Conservation (phyloP, 2,113 vertebrate genomes). For the Nasalis larvatus region DNA sequence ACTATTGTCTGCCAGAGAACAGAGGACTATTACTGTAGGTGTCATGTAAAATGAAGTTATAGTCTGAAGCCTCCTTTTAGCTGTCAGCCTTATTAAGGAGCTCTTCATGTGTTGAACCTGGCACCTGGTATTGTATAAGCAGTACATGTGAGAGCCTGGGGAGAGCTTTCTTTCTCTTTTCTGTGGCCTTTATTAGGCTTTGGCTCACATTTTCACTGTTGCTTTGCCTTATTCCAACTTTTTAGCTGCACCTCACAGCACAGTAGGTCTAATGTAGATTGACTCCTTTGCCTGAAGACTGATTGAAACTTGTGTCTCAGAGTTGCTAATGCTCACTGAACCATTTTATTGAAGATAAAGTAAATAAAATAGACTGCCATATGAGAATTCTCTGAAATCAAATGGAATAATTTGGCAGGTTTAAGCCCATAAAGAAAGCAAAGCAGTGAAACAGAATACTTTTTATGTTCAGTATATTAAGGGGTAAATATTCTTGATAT, state of each 20-base stretch:
- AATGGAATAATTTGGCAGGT: constrained; percentile 91
- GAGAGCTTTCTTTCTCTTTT: constrained; percentile 81
- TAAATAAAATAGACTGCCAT: constrained; percentile 97
- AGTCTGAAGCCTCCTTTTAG: constrained; percentile 84
- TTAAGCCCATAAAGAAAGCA: constrained; percentile 82
- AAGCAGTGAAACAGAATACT: constrained; percentile 80
- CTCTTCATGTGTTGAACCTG: constrained; percentile 84
- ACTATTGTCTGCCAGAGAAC: constrained; percentile 73
- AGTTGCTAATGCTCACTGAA: constrained; percentile 96
- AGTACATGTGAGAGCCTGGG: constrained; percentile 78
- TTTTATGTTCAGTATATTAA: constrained; percentile 75
- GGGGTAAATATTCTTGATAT: constrained; percentile 50
- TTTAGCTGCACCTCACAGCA: constrained; percentile 79
- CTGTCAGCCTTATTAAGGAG: constrained; percentile 88
- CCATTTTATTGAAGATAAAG: constrained; percentile 98
- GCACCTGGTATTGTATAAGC: constrained; percentile 86
- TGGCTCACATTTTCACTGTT: constrained; percentile 66
- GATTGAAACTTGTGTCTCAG: constrained; percentile 94
- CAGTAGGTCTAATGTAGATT: constrained; percentile 88
- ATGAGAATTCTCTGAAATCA: constrained; percentile 93
- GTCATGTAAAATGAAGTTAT: constrained; percentile 90
- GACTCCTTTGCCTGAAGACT: constrained; percentile 86
- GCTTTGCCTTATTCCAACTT: constrained; percentile 76
- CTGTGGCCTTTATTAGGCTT: constrained; percentile 72
- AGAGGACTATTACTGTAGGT: constrained; percentile 84